Conservation (phyloP, 2,797 vertebrate genomes). For the Novumbra hubbsi region DNA sequence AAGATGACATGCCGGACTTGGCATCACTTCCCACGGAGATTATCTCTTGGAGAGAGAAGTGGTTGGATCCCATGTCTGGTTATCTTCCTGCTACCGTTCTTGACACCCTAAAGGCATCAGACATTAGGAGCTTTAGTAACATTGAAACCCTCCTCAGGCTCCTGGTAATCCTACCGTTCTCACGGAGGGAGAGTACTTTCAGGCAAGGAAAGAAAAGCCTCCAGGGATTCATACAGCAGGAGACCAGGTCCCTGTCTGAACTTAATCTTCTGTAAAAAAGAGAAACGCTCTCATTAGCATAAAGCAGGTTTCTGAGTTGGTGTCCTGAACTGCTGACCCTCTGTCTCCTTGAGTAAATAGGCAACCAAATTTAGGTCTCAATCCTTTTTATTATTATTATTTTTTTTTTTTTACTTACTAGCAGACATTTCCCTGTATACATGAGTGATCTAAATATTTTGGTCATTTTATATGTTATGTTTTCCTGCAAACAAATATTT, state of each 20-base stretch:
- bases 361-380: slow-evolving; percentile 45
- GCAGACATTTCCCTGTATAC: slow-evolving; percentile 64
- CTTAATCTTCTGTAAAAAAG: slow-evolving; percentile 71
- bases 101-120: slow-evolving; percentile 73
- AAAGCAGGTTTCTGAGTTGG: slow-evolving; percentile 47
- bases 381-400: too few relatives aligned
- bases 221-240: slow-evolving; percentile 68
- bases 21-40: slow-evolving; percentile 70
- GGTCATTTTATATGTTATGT: slow-evolving; percentile 63
- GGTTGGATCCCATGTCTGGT: slow-evolving; percentile 68
- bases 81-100: slow-evolving; percentile 75
- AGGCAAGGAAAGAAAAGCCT: slow-evolving; percentile 72
- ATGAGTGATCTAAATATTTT: slow-evolving; percentile 67
- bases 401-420: slow-evolving; percentile 45
- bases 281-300: slow-evolving; percentile 29
- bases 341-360: slow-evolving; percentile 53
- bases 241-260: slow-evolving; percentile 62
- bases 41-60: slow-evolving; percentile 75
- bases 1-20: slow-evolving; percentile 75
- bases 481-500: slow-evolving; percentile 56
- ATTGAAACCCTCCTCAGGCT: slow-evolving; percentile 78
- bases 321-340: slow-evolving; percentile 63
- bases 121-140: slow-evolving; percentile 74
- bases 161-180: slow-evolving; percentile 76
- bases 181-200: slow-evolving; percentile 75